phyloP scores from a whole-genome alignment of 2,797 vertebrate genomes.

The Aeoliscus strigatus region DNA sequence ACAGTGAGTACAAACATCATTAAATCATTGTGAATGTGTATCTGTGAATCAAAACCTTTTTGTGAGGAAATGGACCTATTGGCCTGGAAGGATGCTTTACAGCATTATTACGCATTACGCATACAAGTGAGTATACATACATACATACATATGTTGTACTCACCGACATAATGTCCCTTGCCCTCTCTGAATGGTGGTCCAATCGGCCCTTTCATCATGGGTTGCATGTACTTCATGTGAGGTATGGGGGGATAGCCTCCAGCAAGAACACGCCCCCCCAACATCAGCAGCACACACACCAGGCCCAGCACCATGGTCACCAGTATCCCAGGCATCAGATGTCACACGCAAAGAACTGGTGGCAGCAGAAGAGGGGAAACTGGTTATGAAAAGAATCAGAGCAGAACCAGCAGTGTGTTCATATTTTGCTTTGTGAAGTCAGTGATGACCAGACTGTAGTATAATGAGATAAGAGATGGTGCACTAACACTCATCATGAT shows the following conservation, averaged over 20 bases:
- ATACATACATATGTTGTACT: slow-evolving; percentile 65
- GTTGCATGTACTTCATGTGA: slow-evolving; percentile 94
- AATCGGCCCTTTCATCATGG: slow-evolving; percentile 96
- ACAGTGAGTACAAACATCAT: too few species aligned
- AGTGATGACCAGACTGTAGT: background rate
- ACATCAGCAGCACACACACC: slow-evolving; percentile 70
- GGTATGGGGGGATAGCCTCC: slow-evolving; percentile 86
- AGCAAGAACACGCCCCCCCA: slow-evolving; percentile 75
- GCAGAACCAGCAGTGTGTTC: background rate
- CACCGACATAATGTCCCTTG: slow-evolving; percentile 96
- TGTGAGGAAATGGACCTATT: too few species aligned
- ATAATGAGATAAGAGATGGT: background rate
- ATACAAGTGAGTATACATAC: background rate
- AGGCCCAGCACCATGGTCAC: slow-evolving; percentile 71
- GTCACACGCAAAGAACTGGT: slow-evolving; percentile 61
- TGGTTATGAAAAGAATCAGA: slow-evolving; percentile 2
- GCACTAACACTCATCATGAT: background rate
- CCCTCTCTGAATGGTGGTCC: slow-evolving; percentile 97
- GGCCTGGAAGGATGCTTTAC: too few species aligned
- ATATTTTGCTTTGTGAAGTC: background rate
- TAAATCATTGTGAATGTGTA: too few species aligned
- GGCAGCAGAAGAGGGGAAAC: slow-evolving; percentile 9
- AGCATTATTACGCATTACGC: too few species aligned
- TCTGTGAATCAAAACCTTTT: too few species aligned
- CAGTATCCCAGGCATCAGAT: slow-evolving; percentile 45